Conservation (phyloP, 2,797 vertebrate species). For the Peromyscus aztecus region DNA sequence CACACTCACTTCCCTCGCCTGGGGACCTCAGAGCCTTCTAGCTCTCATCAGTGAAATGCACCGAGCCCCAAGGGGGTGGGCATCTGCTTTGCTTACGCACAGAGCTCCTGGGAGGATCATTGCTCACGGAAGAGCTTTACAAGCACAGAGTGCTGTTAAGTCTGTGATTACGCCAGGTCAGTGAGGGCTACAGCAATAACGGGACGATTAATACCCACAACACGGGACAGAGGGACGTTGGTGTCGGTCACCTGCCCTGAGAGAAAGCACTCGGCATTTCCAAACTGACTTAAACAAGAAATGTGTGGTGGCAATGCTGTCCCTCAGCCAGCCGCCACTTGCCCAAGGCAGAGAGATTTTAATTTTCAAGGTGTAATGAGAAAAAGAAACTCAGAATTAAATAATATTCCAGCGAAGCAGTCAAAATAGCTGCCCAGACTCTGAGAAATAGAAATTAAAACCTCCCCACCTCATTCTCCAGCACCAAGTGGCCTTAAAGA, state of each 20-base stretch:
- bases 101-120: constrained; percentile 41
- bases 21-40: not conserved
- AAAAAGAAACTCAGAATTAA: constrained; percentile 71
- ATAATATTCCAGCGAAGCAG: constrained; percentile 74
- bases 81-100: not conserved
- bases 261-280: constrained; percentile 20
- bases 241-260: constrained; percentile 8
- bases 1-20: not conserved
- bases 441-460: constrained; percentile 62
- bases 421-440: constrained; percentile 47
- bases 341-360: constrained; percentile 70
- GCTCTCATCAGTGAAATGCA: not conserved
- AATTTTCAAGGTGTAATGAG: constrained; percentile 50
- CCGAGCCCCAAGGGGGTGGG: not conserved
- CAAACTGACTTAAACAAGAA: constrained; percentile 79
- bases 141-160: constrained; percentile 42
- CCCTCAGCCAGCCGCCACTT: constrained; percentile 69
- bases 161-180: constrained; percentile 68
- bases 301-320: not conserved
- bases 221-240: not conserved
- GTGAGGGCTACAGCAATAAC: constrained; percentile 53
- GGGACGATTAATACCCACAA: constrained; percentile 49
- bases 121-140: not conserved
- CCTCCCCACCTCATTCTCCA: not conserved
- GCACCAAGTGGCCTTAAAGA: constrained; percentile 3